These are phyloP conservation scores for Oophaga pumilio DNA, from an alignment of 2,113 vertebrate species.

Conservation along the genomic window DNA sequence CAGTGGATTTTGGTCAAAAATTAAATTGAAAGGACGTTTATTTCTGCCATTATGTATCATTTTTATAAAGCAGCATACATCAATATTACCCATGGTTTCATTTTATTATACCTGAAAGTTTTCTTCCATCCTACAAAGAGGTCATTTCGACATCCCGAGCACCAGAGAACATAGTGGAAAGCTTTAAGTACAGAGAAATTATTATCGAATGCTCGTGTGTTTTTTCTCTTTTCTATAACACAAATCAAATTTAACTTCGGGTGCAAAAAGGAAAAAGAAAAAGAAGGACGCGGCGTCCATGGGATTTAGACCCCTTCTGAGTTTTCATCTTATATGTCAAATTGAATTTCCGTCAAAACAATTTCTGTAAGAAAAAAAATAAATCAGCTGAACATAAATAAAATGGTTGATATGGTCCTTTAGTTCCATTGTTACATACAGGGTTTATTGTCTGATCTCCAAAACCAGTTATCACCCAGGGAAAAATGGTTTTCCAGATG, in stretches of 20 bases:
- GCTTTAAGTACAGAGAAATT: neutral
- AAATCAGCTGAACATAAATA: neutral
- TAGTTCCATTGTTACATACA: neutral
- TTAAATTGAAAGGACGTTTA: no score
- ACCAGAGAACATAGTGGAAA: neutral
- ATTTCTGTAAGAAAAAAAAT: slow-evolving; percentile 18
- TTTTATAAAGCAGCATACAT: no score
- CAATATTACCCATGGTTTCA: neutral
- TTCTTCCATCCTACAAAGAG: neutral
- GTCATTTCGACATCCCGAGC: neutral
- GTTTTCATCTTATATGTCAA: slow-evolving; percentile 6
- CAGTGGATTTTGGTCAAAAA: no score
- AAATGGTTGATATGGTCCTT: neutral
- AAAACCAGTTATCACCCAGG: neutral
- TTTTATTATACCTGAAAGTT: neutral
- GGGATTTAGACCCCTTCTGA: neutral
- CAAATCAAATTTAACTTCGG: slow-evolving; percentile 23
- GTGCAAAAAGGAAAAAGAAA: neutral
- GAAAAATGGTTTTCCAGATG: neutral
- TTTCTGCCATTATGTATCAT: no score
- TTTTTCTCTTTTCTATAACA: neutral
- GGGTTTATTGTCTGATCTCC: neutral
- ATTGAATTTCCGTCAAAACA: slow-evolving; percentile 35
- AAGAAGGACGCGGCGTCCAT: neutral
- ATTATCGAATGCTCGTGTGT: neutral